Conservation (phyloP, 2,797 vertebrate species). For the Acanthurus leucopareius region DNA sequence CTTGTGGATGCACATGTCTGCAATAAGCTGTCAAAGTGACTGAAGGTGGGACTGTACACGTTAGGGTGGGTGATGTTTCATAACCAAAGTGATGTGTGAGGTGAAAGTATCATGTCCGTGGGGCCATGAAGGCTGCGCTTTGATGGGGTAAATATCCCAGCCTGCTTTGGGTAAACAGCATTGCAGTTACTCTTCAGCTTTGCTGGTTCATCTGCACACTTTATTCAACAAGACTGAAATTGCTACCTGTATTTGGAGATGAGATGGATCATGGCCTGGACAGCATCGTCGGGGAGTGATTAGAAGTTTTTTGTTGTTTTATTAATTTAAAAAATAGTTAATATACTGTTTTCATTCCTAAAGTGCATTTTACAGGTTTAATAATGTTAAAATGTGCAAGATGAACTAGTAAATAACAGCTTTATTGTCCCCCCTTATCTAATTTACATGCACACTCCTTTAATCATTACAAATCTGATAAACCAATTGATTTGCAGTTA, state of each 20-base stretch:
- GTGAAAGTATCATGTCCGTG: not conserved
- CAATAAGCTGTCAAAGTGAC: not conserved
- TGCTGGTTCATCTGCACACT: conserved; percentile 6
- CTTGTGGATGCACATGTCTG: not conserved
- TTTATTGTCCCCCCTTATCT: not conserved
- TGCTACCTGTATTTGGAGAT: conserved; percentile 12
- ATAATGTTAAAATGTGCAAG: not conserved
- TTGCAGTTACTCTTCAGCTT: conserved; percentile 24
- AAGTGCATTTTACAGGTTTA: not conserved
- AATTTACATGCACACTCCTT: not conserved
- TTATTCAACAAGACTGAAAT: conserved; percentile 14
- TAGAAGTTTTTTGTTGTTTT: not conserved
- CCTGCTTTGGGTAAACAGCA: conserved; percentile 17
- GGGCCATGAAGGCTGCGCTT: not conserved
- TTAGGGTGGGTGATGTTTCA: too few relatives aligned
- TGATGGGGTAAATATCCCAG: conserved; percentile 17
- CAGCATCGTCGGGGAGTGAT: not conserved
- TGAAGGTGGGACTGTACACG: not conserved
- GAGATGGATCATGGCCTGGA: not conserved
- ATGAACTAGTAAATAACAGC: not conserved
- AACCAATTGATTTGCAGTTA: not conserved
- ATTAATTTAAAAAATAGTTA: too few relatives aligned
- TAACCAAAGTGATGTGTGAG: not conserved
- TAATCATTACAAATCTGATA: not conserved
- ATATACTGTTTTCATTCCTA: not conserved